Evolutionary conservation across 2,797 vertebrate species (phyloP).

Genomic region (Lagocephalus sceleratus): DNA sequence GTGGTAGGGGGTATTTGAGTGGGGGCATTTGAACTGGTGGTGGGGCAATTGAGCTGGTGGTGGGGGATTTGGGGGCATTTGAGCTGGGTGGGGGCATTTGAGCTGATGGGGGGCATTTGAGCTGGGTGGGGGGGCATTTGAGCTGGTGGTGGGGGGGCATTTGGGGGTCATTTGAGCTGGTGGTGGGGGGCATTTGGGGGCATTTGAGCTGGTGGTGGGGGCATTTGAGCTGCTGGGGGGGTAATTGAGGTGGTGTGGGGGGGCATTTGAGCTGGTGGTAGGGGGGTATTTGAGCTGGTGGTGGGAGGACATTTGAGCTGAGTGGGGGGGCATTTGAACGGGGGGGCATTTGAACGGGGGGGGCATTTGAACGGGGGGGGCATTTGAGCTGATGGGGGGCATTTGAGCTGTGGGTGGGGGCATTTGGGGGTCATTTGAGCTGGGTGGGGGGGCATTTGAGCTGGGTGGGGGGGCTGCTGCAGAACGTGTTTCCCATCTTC

Average conservation of each 20-base stretch:
- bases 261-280: constrained; percentile 78
- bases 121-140: constrained; percentile 80
- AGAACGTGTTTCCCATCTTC: constrained; percentile 82
- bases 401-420: constrained; percentile 81
- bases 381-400: constrained; percentile 68
- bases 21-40: constrained; percentile 77
- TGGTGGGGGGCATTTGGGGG: constrained; percentile 75
- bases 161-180: constrained; percentile 75
- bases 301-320: constrained; percentile 75
- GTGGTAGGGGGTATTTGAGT: constrained; percentile 79
- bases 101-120: constrained; percentile 72
- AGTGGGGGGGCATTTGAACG: constrained; percentile 80
- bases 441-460: constrained; percentile 76
- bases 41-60: too few relatives aligned
- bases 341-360: constrained; percentile 76
- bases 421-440: constrained; percentile 73
- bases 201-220: constrained; percentile 80
- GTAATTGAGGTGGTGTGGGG: too few relatives aligned
- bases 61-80: constrained; percentile 69
- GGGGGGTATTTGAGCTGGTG: too few relatives aligned
- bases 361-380: too few relatives aligned
- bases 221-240: too few relatives aligned
- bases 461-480: constrained; percentile 78
- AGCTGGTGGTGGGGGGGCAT: too few relatives aligned
- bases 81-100: constrained; percentile 81